Base-by-base conservation (phyloP, 2,113 vertebrate species). In the Caloenas nicobarica region DNA sequence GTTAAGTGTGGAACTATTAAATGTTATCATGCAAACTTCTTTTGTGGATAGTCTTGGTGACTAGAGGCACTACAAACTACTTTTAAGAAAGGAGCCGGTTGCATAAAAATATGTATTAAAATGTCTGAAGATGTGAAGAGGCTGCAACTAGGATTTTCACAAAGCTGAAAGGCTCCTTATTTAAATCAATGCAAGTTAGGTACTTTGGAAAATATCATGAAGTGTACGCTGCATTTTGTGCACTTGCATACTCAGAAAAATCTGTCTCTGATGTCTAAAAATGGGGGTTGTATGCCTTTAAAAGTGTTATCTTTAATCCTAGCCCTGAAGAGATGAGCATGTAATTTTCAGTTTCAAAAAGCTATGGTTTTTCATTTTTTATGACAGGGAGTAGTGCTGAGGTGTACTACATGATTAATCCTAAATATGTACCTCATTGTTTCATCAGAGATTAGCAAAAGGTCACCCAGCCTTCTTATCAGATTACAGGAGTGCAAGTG, bases 281-380 rank as follows among this genome's bases (percentile, higher is more conserved):
- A n/a, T 73, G 60, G 13, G 71, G 31, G 28, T 57, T 86, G n/a
- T 15, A 53, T 57, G 17, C 50, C 57, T 69, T 94, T 61, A 60
- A 92, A 91, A 94, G 69, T 34, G 34, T 31, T 61, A 77, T 17
- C 31, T 81, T 76, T 85, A 80, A 50, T 80, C 53, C 25, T 61
- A 88, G n/a, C 42, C 53, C 44, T 77, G 36, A 80, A 69, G 79
- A 93, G 40, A 36, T 76, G 16, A 91, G 15, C 18, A 8, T 82
- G n/a, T 88, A 44, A 91, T 95, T 94, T 77, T 89, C 66, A 46
- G 19, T 86, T 94, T 86, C 5, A 23, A 51, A 56, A 94, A 94
- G 15, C 28, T 73, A 8, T 11, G 9, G 11, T 36, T 94, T 74
- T 88, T 54, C 0, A n/a, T 73, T 82, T 94, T 80, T 80, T 29